phyloP scores from a whole-genome alignment of 2,113 vertebrate species.

The Thamnophis sirtalis region DNA sequence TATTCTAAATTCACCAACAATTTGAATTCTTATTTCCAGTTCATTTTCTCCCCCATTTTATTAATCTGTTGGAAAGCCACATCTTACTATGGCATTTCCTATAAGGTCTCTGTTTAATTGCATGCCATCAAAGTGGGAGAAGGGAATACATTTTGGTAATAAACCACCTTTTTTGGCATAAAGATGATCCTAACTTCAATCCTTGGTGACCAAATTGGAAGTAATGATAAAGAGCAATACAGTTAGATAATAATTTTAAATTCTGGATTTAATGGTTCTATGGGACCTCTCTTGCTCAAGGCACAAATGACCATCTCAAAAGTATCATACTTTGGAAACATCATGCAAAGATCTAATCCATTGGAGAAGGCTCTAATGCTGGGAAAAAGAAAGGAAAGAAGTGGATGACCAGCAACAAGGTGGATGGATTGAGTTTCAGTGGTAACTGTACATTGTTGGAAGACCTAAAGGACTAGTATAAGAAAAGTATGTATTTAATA shows the following conservation, averaged over 20 bases:
- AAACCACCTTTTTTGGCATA: neutral
- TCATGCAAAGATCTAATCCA: neutral
- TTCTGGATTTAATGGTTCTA: neutral
- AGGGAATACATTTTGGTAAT: neutral
- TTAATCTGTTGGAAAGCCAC: neutral
- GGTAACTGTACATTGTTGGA: neutral
- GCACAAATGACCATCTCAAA: neutral
- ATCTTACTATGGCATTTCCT: neutral
- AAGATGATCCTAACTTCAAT: neutral
- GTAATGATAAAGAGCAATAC: neutral
- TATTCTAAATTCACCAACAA: neutral
- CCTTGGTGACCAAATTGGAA: neutral
- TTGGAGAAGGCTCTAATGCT: neutral
- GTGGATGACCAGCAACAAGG: neutral
- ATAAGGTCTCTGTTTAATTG: neutral
- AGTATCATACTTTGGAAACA: neutral
- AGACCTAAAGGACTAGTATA: neutral
- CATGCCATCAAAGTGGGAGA: slow-evolving; percentile 39
- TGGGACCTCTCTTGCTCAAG: neutral
- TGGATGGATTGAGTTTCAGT: neutral
- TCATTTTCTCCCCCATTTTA: neutral
- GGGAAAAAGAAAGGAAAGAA: neutral
- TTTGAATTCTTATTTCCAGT: neutral
- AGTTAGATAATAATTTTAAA: neutral
- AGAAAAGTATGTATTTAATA: too few species aligned